Conservation (phyloP, 2,888 invertebrate species). For the Spisula solida region DNA sequence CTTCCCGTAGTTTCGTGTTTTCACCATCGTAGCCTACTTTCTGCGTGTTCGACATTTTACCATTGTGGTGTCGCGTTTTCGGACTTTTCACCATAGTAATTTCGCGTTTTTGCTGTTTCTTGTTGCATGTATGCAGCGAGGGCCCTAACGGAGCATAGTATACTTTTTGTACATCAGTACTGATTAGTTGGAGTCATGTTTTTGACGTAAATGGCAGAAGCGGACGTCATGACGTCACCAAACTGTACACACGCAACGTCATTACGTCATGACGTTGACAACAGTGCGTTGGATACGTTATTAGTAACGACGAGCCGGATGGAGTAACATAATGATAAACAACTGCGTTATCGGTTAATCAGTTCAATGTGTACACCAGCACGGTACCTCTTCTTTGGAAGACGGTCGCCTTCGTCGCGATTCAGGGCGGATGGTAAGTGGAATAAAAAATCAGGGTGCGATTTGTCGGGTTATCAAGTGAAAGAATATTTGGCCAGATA, state of each 20-base stretch:
- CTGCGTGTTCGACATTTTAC: too few species aligned
- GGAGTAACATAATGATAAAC: neutral
- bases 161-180: too few species aligned
- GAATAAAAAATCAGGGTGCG: slow-evolving; percentile 31
- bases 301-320: neutral
- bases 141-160: too few species aligned
- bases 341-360: neutral
- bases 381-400: neutral
- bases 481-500: slow-evolving; percentile 67
- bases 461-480: slow-evolving; percentile 59
- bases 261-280: slow-evolving; percentile 11
- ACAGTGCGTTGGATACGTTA: neutral
- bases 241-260: neutral
- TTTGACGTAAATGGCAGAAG: too few species aligned
- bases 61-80: too few species aligned
- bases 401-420: slow-evolving; percentile 37
- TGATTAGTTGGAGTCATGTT: too few species aligned
- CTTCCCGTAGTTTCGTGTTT: too few species aligned
- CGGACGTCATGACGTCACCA: neutral
- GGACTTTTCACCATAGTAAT: too few species aligned
- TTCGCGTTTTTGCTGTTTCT: too few species aligned
- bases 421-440: slow-evolving; percentile 62
- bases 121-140: too few species aligned
- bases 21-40: too few species aligned
- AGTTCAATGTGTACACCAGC: slow-evolving; percentile 9